Evolutionary conservation across 2,797 vertebrate species (phyloP), one percentile per base, ranked within the genome.

Genomic region (Muraenolepis orangiensis): DNA sequence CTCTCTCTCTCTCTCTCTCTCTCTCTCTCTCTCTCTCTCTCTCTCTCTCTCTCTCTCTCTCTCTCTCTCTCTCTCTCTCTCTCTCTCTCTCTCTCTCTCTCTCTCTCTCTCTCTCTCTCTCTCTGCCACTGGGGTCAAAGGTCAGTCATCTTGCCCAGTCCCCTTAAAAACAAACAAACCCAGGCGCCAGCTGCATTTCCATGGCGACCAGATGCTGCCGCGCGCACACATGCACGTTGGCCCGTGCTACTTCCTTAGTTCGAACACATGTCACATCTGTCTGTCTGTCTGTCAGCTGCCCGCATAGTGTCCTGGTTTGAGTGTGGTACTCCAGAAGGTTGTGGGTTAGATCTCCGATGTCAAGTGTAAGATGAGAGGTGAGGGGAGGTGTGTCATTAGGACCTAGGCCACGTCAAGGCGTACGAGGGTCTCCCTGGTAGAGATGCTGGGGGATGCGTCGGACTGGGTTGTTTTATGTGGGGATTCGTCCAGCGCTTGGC

Each of bases 21-120:
- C 85, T 69, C 28, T 79, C 74, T 23, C 40, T 75, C 76, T 88
- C 81, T 87, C 85, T 69, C 46, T n/a, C 28, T 79, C 74, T 23
- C 40, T 75, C 76, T 88, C 81, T 87, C 85, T 69, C 46, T n/a
- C 28, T 79, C 74, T 23, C 40, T 75, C 76, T 88, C 81, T 87
- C 85, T 69, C 46, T n/a, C 28, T 79, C 74, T 23, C 40, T 75
- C 76, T 88, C 81, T 87, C 85, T 69, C 46, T n/a, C 28, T 79
- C 74, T 23, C 40, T 75, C 76, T 88, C 81, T 87, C 85, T 69
- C 46, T n/a, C 28, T 79, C 74, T 23, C 40, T 75, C 76, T 88
- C 81, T 87, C 85, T 69, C 46, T n/a, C 28, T 79, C 74, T 23
- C 40, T 75, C 76, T 88, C 81, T 87, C 85, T 69, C 46, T n/a